Evolutionary conservation across 2,797 vertebrate species (phyloP).

Genomic region (Pseudochaenichthys georgianus): DNA sequence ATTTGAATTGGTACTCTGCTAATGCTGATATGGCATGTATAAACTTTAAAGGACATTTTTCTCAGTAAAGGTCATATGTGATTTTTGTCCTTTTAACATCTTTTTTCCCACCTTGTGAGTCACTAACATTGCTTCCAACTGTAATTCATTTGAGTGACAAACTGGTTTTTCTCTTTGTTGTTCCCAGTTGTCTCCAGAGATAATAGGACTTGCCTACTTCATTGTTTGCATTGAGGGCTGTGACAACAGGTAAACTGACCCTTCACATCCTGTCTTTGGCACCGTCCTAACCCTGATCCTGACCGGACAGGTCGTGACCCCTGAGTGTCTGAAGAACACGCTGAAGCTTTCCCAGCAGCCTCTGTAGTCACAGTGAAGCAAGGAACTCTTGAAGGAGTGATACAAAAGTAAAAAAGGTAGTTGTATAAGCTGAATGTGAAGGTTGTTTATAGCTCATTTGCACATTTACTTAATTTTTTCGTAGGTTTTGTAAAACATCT

Average conservation of each 20-base stretch:
- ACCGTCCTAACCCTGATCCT: slow-evolving; percentile 67
- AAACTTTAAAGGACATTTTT: not conserved
- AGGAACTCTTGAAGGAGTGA: slow-evolving; percentile 64
- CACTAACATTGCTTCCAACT: not conserved
- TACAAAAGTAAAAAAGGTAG: slow-evolving; percentile 66
- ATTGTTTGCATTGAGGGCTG: slow-evolving; percentile 27
- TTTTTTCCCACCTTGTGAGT: not conserved
- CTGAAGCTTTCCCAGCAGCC: slow-evolving; percentile 66
- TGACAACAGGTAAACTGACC: slow-evolving; percentile 42
- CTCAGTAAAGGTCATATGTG: not conserved
- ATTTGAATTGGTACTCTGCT: not conserved
- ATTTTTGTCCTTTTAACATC: not conserved
- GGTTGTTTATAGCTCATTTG: slow-evolving; percentile 40
- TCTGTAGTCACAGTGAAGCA: slow-evolving; percentile 81
- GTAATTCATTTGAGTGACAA: not conserved
- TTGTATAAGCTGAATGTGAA: slow-evolving; percentile 55
- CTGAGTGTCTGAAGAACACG: slow-evolving; percentile 76
- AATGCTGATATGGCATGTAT: not conserved
- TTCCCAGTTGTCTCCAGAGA: slow-evolving; percentile 30
- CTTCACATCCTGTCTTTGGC: slow-evolving; percentile 61
- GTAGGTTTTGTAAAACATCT: slow-evolving; percentile 41
- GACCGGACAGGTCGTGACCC: slow-evolving; percentile 70
- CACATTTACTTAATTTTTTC: slow-evolving; percentile 29
- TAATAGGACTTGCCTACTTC: not conserved
- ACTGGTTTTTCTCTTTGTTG: slow-evolving; percentile 1